Conservation (phyloP, 2,888 invertebrate genomes). For the Trichopria drosophilae region DNA sequence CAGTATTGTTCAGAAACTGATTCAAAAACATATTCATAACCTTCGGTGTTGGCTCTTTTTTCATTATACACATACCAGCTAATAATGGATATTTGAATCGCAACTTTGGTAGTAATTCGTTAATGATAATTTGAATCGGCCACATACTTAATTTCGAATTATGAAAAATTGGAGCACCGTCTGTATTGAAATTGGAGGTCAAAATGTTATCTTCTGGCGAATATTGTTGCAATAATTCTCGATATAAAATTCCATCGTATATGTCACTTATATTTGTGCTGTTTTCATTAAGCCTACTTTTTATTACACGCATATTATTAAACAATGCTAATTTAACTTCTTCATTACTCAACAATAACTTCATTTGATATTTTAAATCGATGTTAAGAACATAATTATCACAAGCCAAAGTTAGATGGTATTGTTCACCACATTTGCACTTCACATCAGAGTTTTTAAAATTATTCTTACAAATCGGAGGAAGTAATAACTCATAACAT, state of each 20-base stretch:
- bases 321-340: constrained; percentile 6
- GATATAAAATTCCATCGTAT: constrained; percentile 5
- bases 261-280: constrained; percentile 10
- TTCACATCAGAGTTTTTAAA: constrained; percentile 7
- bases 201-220: constrained; percentile 7
- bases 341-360: constrained; percentile 2
- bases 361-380: constrained; percentile 12
- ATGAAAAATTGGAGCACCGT: constrained; percentile 6
- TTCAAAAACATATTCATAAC: constrained; percentile 15
- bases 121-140: constrained; percentile 16
- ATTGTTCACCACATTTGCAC: constrained; percentile 7
- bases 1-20: constrained; percentile 11
- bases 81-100: constrained; percentile 11
- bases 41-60: constrained; percentile 6
- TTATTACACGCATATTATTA: constrained; percentile 4
- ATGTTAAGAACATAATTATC: constrained; percentile 10
- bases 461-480: constrained; percentile 7
- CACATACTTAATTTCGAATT: constrained; percentile 9
- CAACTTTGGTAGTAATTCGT: constrained; percentile 13
- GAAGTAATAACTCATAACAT: constrained; percentile 3
- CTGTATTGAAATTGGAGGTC: constrained; percentile 13
- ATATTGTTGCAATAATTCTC: background rate
- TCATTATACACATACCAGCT: constrained; percentile 6
- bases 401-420: background rate
- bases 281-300: background rate